Percentiles rank a stretch among this genome's conserved stretches.
Conservation (phyloP, 2,888 invertebrate genomes). For the Deroplatys truncata region DNA sequence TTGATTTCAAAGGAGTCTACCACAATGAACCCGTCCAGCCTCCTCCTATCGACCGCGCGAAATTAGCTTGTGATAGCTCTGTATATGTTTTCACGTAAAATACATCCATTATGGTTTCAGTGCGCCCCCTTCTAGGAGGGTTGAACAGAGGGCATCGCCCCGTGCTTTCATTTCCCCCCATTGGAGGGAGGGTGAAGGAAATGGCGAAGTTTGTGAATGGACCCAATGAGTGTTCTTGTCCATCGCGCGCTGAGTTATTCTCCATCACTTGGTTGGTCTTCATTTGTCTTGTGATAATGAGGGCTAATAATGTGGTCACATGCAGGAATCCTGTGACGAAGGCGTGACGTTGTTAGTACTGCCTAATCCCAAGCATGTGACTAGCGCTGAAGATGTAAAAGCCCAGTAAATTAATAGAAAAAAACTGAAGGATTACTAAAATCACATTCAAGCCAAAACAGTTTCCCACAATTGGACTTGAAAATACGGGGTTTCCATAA, state of each 20-base stretch:
- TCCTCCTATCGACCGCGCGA: background rate
- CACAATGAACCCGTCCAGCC: background rate
- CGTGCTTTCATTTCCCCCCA: conserved; percentile 26
- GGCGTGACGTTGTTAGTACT: background rate
- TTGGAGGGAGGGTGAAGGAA: background rate
- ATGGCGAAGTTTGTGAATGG: background rate
- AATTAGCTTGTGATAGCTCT: background rate
- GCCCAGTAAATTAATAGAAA: no score
- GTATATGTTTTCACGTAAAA: background rate
- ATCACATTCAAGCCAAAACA: no score
- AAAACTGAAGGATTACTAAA: no score
- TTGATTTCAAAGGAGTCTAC: no score
- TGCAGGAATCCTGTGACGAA: background rate
- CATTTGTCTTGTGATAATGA: conserved; percentile 31
- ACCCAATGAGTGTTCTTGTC: background rate
- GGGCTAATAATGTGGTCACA: conserved; percentile 7
- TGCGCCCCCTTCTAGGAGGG: background rate
- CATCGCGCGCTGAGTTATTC: conserved; percentile 40
- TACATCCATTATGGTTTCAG: background rate
- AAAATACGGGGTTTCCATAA: no score
- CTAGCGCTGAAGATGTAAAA: no score
- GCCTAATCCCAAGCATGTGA: background rate
- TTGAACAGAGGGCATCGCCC: conserved; percentile 39
- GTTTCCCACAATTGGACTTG: no score
- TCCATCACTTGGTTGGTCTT: conserved; percentile 39